These are phyloP conservation scores for Drosophila emarginata DNA, from an alignment of 2,888 invertebrate species.

Conservation along the genomic window DNA sequence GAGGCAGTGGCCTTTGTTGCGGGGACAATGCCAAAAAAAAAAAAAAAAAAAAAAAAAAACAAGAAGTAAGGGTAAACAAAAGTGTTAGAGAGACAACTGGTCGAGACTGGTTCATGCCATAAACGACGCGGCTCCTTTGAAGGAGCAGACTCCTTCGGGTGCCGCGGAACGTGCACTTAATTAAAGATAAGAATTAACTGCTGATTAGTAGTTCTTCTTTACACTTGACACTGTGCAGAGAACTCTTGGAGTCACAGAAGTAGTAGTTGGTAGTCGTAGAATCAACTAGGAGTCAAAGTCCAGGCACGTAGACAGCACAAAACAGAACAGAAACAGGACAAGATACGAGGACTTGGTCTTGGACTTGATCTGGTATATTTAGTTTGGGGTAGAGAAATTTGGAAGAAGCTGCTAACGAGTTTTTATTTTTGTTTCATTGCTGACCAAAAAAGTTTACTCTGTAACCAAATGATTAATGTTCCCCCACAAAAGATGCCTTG, in stretches of 20 bases:
- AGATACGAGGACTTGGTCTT: conserved; percentile 28
- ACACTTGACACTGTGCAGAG: conserved; percentile 73
- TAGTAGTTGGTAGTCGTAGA: conserved; percentile 19
- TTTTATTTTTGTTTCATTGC: conserved; percentile 69
- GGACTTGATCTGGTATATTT: conserved; percentile 11
- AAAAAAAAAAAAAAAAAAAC: too few relatives aligned
- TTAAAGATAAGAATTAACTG: conserved; percentile 82
- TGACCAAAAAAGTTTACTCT: conserved; percentile 58
- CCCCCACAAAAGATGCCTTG: conserved; percentile 22
- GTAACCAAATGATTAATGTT: conserved; percentile 78
- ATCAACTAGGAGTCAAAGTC: conserved; percentile 43
- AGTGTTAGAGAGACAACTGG: conserved; percentile 59
- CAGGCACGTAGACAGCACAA: conserved; percentile 57
- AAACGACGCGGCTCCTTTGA: conserved; percentile 49
- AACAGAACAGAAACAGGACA: not conserved
- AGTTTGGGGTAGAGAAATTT: not conserved
- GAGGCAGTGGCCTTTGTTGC: conserved; percentile 57
- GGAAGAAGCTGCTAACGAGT: conserved; percentile 69
- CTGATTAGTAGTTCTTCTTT: conserved; percentile 80
- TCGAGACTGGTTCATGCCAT: conserved; percentile 59
- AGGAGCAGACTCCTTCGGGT: conserved; percentile 39
- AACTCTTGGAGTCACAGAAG: conserved; percentile 16
- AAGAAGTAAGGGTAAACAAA: conserved; percentile 63
- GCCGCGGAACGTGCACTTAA: conserved; percentile 80
- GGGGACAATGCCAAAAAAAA: conserved; percentile 57